Percentiles rank a stretch among this genome's conserved stretches.
Conservation (phyloP, 2,888 invertebrate genomes). For the Drosophila multiciliata region DNA sequence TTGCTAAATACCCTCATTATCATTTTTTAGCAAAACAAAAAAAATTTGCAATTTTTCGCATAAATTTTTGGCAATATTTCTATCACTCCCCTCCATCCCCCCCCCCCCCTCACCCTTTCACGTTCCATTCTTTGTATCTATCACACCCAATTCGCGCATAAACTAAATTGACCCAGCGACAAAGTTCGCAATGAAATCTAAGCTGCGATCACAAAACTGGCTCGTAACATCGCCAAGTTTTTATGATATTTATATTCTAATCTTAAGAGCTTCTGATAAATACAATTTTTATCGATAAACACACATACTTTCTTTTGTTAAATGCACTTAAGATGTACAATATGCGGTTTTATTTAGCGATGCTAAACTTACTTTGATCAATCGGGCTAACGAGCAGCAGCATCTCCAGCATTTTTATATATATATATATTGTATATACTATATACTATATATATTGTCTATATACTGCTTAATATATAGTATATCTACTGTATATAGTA, state of each 20-base stretch:
- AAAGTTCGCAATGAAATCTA: conserved; percentile 45
- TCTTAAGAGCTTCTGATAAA: background rate
- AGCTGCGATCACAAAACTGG: conserved; percentile 13
- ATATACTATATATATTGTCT: no score
- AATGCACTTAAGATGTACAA: background rate
- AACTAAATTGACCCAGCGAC: conserved; percentile 58
- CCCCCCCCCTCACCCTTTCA: conserved; percentile 2
- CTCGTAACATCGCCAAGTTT: background rate
- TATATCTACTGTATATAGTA: background rate
- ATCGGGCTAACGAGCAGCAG: background rate
- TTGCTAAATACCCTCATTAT: conserved; percentile 65
- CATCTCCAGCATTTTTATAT: no score
- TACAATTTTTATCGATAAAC: background rate
- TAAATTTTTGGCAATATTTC: conserved; percentile 58
- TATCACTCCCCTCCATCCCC: conserved; percentile 12
- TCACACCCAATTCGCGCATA: conserved; percentile 21
- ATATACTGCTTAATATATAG: no score
- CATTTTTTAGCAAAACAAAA: conserved; percentile 45
- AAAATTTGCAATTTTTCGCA: conserved; percentile 66
- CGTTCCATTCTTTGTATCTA: background rate
- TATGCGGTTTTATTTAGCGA: background rate
- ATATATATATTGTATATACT: no score
- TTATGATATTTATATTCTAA: background rate
- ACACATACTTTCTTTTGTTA: background rate
- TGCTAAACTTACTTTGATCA: background rate